phyloP scores from a whole-genome alignment of 2,797 vertebrate species.

The Pagetopsis macropterus region DNA sequence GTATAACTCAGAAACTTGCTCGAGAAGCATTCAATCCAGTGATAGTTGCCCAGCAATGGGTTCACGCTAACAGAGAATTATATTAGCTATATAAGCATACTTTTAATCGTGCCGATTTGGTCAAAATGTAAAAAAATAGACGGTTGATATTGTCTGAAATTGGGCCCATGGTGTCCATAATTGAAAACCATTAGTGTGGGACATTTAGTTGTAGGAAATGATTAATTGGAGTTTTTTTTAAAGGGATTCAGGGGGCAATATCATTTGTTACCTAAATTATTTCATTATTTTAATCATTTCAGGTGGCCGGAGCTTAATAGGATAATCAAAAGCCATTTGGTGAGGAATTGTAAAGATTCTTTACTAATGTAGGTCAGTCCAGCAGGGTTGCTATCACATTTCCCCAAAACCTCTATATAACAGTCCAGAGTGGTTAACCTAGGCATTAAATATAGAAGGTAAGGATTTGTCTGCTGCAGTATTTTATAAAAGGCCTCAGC shows the following conservation, averaged over 20 bases:
- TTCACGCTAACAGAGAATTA: no score
- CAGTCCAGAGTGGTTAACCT: neutral
- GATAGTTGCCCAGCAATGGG: neutral
- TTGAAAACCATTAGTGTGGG: neutral
- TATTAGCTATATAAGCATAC: neutral
- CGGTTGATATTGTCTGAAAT: no score
- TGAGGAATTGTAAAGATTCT: conserved; percentile 8
- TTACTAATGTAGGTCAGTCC: conserved; percentile 21
- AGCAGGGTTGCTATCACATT: conserved; percentile 24
- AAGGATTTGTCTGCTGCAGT: neutral
- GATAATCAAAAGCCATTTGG: neutral
- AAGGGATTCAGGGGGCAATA: neutral
- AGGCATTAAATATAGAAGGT: conserved; percentile 13
- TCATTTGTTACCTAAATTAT: neutral
- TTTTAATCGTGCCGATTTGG: neutral
- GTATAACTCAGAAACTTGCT: no score
- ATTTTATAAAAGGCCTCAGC: conserved; percentile 1
- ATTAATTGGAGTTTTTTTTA: neutral
- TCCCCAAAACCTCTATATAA: conserved; percentile 3
- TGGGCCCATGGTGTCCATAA: neutral
- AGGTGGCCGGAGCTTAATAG: conserved; percentile 1
- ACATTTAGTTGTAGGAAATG: conserved; percentile 1
- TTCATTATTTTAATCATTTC: conserved; percentile 11
- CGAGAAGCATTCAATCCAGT: neutral
- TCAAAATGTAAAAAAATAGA: neutral